phyloP scores from a whole-genome alignment of 2,888 invertebrate species.

The Antheraea assamensis region DNA sequence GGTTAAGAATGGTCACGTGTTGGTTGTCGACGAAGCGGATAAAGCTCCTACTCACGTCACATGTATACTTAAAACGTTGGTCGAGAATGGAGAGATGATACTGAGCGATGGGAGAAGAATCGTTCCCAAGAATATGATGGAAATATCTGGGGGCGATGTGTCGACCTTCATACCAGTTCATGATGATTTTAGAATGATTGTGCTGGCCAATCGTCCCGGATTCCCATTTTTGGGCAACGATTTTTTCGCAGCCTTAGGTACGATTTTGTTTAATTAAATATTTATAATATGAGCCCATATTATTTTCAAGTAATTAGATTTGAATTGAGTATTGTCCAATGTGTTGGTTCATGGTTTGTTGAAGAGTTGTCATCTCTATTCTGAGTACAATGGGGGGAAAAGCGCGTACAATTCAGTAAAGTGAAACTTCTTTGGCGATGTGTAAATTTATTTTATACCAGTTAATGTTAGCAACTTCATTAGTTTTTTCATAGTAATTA shows the following conservation, averaged over 20 bases:
- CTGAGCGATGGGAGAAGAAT: slow-evolving; percentile 96
- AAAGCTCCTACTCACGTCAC: slow-evolving; percentile 99
- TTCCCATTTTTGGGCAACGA: slow-evolving; percentile 99
- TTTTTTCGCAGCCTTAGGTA: slow-evolving; percentile 93
- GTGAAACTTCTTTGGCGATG: no score
- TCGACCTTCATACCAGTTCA: slow-evolving; percentile 89
- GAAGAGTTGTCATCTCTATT: no score
- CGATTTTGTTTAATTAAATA: slow-evolving; percentile 27
- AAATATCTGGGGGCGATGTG: slow-evolving; percentile 65
- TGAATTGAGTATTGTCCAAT: background rate
- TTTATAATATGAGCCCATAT: background rate
- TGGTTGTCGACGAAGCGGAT: slow-evolving; percentile 98
- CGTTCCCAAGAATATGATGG: slow-evolving; percentile 81
- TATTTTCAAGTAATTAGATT: background rate
- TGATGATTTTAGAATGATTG: slow-evolving; percentile 95
- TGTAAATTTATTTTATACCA: no score
- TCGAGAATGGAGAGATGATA: slow-evolving; percentile 97
- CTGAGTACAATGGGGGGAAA: no score
- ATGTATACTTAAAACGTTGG: slow-evolving; percentile 96
- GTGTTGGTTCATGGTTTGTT: no score
- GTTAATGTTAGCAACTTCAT: no score
- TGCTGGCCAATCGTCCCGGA: slow-evolving; percentile 97
- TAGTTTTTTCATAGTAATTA: no score
- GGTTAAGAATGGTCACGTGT: slow-evolving; percentile 92
- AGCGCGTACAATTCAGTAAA: no score